A percentile compares a stretch with the other conserved stretches of the same genome.
These are phyloP conservation scores for Dicranocentrus wangi DNA, from an alignment of 2,888 invertebrate genomes.

Conservation along the genomic window DNA sequence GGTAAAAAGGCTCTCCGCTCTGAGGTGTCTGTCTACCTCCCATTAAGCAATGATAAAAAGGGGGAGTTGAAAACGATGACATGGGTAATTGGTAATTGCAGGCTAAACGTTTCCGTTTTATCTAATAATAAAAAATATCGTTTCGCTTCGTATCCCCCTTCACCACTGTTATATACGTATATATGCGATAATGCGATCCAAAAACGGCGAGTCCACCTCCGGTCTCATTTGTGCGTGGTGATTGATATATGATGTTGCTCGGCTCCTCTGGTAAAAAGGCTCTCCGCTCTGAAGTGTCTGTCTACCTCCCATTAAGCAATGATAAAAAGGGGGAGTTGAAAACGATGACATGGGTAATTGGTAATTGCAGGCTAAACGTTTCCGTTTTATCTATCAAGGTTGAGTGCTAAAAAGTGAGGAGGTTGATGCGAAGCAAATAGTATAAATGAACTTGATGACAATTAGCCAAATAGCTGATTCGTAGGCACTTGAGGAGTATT, in stretches of 20 bases:
- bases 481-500: neutral
- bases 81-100: constrained; percentile 43
- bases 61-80: constrained; percentile 33
- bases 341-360: constrained; percentile 46
- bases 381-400: constrained; percentile 29
- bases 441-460: constrained; percentile 32
- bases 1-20: constrained; percentile 1
- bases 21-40: constrained; percentile 4
- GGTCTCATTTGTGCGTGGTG: constrained; percentile 20
- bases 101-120: constrained; percentile 41
- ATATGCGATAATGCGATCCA: no score
- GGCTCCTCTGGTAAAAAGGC: neutral
- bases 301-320: neutral
- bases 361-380: constrained; percentile 42
- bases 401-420: constrained; percentile 9
- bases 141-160: no score
- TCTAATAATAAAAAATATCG: no score
- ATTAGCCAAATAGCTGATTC: neutral
- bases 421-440: constrained; percentile 1
- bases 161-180: no score
- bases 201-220: constrained; percentile 16
- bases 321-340: constrained; percentile 5
- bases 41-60: neutral
- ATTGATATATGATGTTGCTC: neutral
- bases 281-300: constrained; percentile 14